Conservation (phyloP, 2,113 vertebrate genomes). For the Progne subis region DNA sequence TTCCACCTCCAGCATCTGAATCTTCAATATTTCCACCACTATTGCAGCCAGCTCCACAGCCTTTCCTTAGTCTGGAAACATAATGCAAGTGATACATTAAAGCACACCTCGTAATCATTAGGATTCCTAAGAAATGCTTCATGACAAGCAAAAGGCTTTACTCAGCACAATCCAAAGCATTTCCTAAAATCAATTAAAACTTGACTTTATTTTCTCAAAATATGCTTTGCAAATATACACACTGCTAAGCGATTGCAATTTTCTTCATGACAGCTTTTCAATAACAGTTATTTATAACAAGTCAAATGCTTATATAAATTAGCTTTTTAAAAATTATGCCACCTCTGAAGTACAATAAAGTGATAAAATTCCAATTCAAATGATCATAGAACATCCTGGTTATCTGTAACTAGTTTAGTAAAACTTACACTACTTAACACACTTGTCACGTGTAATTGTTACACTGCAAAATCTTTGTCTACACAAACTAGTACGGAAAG, state of each 20-base stretch:
- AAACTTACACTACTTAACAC: background rate
- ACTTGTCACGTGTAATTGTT: background rate
- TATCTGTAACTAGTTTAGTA: background rate
- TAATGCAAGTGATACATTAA: background rate
- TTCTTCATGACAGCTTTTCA: background rate
- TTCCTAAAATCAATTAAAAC: background rate
- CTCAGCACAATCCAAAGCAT: background rate
- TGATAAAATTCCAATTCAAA: background rate
- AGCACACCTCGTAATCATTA: background rate
- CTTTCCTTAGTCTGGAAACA: conserved; percentile 87
- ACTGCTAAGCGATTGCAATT: background rate
- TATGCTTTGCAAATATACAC: background rate
- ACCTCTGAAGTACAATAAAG: background rate
- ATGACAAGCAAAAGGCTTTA: background rate
- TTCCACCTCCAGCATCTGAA: conserved; percentile 86
- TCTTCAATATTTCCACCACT: conserved; percentile 98
- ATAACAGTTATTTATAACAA: background rate
- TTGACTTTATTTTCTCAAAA: background rate
- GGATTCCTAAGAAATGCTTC: background rate
- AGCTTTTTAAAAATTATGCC: background rate
- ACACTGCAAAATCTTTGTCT: background rate
- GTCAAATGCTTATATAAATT: background rate
- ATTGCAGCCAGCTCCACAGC: conserved; percentile 97
- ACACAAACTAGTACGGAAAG: background rate
- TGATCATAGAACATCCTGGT: background rate